Conservation (phyloP, 2,888 invertebrate species). For the Eugnorisma glareosa region DNA sequence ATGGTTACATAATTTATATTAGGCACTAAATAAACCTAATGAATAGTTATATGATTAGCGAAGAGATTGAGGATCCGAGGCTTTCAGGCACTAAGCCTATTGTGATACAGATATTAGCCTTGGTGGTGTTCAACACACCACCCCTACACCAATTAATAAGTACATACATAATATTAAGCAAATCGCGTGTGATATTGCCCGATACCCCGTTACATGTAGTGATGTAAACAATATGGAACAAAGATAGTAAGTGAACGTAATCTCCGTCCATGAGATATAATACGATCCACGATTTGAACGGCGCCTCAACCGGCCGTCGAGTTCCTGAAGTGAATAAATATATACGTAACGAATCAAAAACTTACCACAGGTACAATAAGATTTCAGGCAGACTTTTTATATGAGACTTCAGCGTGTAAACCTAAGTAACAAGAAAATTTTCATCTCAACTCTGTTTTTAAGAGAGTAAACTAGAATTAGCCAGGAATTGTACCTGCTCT, state of each 20-base stretch:
- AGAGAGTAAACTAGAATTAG: neutral
- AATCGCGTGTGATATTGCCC: constrained; percentile 57
- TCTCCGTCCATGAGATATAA: constrained; percentile 86
- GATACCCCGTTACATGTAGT: constrained; percentile 43
- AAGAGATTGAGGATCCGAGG: constrained; percentile 41
- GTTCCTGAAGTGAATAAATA: constrained; percentile 49
- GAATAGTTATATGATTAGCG: constrained; percentile 35
- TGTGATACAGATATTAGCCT: constrained; percentile 64
- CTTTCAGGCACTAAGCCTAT: constrained; percentile 60
- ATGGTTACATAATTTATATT: constrained; percentile 52
- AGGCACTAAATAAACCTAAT: constrained; percentile 49
- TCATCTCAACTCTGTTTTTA: neutral
- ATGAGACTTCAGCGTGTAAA: constrained; percentile 15
- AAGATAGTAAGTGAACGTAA: constrained; percentile 69
- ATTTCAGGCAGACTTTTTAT: constrained; percentile 31
- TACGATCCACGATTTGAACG: constrained; percentile 60
- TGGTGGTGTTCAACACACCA: constrained; percentile 36
- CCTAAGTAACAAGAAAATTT: constrained; percentile 9
- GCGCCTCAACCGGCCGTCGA: constrained; percentile 55
- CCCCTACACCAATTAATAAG: constrained; percentile 58
- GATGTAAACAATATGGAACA: constrained; percentile 54
- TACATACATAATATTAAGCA: constrained; percentile 59
- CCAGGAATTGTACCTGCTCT: neutral
- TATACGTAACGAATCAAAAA: constrained; percentile 46
- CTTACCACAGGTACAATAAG: constrained; percentile 41